Evolutionary conservation across 2,113 vertebrate genomes (phyloP).

Genomic region (Leptocoma aspasia): DNA sequence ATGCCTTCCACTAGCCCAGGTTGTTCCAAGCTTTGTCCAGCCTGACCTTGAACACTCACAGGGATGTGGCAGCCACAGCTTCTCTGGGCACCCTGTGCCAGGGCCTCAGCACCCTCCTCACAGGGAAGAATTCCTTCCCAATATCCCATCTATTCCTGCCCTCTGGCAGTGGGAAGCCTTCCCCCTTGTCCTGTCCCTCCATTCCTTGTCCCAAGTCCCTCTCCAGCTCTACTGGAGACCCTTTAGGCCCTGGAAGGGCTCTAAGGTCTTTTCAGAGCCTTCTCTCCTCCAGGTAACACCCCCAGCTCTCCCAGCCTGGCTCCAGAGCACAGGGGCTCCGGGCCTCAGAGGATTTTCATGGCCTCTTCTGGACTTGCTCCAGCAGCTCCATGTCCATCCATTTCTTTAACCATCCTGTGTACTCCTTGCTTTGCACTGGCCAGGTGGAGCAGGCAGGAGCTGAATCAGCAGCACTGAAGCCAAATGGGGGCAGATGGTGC

Average conservation of each 20-base stretch:
- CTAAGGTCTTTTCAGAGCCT: not conserved
- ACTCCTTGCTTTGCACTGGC: not conserved
- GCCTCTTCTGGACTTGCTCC: not conserved
- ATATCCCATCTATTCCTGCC: fast-evolving
- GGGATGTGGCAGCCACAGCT: not conserved
- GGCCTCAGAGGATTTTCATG: not conserved
- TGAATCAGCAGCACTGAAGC: not conserved
- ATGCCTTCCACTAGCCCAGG: not conserved
- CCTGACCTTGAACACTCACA: not conserved
- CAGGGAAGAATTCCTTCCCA: fast-evolving
- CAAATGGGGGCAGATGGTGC: not conserved
- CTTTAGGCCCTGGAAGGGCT: not conserved
- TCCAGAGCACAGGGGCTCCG: not conserved
- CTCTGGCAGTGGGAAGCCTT: not conserved
- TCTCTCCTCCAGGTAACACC: not conserved
- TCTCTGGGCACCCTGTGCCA: not conserved
- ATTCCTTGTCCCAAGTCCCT: fast-evolving
- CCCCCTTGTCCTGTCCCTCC: not conserved
- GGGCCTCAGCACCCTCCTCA: not conserved
- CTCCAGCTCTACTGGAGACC: not conserved
- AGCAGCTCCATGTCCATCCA: not conserved
- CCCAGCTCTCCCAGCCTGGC: not conserved
- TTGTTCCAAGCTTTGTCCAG: not conserved
- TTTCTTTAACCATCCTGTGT: not conserved
- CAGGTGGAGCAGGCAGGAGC: not conserved